Conservation (phyloP, 1,140 invertebrate genomes). For the Drosophila quadrilineata region DNA sequence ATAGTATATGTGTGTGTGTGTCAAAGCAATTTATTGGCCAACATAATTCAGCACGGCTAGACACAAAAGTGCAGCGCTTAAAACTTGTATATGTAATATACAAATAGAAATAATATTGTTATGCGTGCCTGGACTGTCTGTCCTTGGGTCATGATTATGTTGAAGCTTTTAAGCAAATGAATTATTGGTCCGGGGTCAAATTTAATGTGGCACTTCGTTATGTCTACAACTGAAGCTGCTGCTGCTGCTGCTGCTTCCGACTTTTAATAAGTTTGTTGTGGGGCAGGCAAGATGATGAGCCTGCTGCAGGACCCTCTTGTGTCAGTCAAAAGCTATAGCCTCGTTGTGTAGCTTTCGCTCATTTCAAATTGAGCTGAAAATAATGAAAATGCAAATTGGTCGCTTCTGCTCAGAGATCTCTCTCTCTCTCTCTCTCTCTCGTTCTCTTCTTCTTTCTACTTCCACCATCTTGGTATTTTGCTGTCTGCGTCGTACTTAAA, state of each 20-base stretch:
- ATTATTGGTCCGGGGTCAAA: constrained; percentile 71
- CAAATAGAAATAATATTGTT: constrained; percentile 51
- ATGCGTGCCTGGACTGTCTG: not conserved
- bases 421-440: not conserved
- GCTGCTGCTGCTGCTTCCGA: too few species aligned
- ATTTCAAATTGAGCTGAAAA: constrained; percentile 72
- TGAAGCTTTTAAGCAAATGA: constrained; percentile 66
- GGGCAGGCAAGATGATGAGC: too few species aligned
- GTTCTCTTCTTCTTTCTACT: not conserved
- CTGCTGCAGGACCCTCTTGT: not conserved
- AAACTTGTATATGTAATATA: constrained; percentile 52
- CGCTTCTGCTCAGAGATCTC: constrained; percentile 50
- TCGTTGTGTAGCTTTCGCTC: constrained; percentile 45
- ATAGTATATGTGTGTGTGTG: too few species aligned
- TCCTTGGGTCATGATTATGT: constrained; percentile 51
- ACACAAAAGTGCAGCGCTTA: constrained; percentile 70
- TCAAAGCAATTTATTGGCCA: constrained; percentile 74
- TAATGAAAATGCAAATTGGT: constrained; percentile 74
- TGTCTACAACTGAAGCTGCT: constrained; percentile 3
- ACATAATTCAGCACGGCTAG: constrained; percentile 69
- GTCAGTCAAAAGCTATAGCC: not conserved
- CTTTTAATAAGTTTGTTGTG: constrained; percentile 13
- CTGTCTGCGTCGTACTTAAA: too few species aligned
- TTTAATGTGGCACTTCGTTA: constrained; percentile 72
- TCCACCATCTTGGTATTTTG: too few species aligned